Evolutionary conservation across 2,797 vertebrate species (phyloP).

Genomic region (Balearica regulorum): DNA sequence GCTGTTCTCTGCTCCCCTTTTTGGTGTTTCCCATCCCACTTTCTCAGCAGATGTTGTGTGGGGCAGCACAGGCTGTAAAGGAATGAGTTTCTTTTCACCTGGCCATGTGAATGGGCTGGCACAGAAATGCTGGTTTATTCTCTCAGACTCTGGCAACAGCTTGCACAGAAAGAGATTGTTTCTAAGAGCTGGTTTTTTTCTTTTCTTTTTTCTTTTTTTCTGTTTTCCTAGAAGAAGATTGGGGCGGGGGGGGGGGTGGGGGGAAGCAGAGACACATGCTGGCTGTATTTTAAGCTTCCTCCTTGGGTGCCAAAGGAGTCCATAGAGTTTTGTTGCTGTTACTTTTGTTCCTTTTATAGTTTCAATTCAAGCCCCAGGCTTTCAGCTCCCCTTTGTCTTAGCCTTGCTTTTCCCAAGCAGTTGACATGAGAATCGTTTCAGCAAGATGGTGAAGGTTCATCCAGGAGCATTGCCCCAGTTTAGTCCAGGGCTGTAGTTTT

Average conservation of each 20-base stretch:
- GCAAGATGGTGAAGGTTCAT: conserved; percentile 16
- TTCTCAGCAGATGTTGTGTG: conserved; percentile 74
- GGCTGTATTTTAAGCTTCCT: conserved; percentile 69
- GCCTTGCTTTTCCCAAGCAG: conserved; percentile 49
- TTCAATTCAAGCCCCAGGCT: conserved; percentile 46
- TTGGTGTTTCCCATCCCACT: conserved; percentile 57
- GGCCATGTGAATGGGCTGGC: conserved; percentile 62
- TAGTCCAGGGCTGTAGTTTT: background rate
- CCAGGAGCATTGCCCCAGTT: background rate
- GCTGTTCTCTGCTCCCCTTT: conserved; percentile 63
- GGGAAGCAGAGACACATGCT: background rate
- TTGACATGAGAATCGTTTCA: conserved; percentile 16
- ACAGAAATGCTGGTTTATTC: conserved; percentile 7
- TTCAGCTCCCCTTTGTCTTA: conserved; percentile 53
- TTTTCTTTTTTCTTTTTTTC: no score
- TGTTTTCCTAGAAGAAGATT: background rate
- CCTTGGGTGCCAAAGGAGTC: conserved; percentile 72
- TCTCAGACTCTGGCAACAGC: conserved; percentile 7
- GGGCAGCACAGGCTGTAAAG: conserved; percentile 40
- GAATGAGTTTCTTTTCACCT: conserved; percentile 77
- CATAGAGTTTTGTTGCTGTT: conserved; percentile 66
- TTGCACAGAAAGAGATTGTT: conserved; percentile 45
- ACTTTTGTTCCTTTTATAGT: conserved; percentile 68
- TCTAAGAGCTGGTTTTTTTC: background rate
- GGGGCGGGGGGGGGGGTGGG: background rate